Conservation (phyloP, 2,113 vertebrate species). For the Sula dactylatra region DNA sequence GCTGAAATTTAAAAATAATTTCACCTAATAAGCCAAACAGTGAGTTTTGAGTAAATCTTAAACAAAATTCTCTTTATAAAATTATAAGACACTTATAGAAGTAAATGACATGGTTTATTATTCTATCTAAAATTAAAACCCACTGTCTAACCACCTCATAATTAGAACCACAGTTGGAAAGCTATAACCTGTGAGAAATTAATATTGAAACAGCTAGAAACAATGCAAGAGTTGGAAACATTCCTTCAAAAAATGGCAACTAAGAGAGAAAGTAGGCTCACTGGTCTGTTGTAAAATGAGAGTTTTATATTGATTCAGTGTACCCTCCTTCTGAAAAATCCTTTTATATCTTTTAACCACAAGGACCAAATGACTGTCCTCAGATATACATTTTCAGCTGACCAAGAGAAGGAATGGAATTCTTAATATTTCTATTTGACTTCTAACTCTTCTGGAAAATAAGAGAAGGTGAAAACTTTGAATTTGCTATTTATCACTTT, state of each 20-base stretch:
- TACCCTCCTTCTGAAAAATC: not conserved
- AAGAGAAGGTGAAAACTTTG: not conserved
- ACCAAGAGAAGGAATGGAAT: not conserved
- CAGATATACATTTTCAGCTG: not conserved
- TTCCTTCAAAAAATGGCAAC: not conserved
- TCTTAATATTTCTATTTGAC: not conserved
- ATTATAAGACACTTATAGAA: not conserved
- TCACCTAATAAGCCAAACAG: not conserved
- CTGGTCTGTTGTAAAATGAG: not conserved
- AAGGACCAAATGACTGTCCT: not conserved
- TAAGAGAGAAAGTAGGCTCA: not conserved
- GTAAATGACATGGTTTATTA: not conserved
- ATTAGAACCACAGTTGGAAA: not conserved
- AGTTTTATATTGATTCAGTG: not conserved
- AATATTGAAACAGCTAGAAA: not conserved
- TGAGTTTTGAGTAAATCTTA: not conserved
- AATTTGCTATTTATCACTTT: not conserved
- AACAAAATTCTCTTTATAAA: not conserved
- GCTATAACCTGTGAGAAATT: not conserved
- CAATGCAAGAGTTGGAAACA: not conserved
- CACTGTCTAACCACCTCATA: not conserved
- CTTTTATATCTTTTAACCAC: not conserved
- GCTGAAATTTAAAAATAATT: not conserved
- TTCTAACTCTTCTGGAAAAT: not conserved
- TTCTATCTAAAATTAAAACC: not conserved